phyloP scores from a whole-genome alignment of 2,113 vertebrate genomes.

The Bombycilla garrulus region DNA sequence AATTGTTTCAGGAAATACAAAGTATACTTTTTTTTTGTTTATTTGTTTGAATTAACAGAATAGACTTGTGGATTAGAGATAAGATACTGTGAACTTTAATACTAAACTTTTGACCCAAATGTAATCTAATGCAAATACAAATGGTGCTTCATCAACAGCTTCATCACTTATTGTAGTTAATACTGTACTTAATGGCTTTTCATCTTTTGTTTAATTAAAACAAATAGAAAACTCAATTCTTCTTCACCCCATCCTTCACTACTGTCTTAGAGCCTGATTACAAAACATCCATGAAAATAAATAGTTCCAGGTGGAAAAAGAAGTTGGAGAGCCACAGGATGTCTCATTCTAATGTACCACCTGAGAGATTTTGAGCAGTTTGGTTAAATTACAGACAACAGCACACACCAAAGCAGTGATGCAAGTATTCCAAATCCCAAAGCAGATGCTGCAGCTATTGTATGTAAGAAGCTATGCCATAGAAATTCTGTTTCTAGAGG shows the following conservation, averaged over 20 bases:
- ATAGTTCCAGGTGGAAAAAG: neutral
- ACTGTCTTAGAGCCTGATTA: neutral
- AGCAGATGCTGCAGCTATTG: neutral
- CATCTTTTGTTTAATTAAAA: neutral
- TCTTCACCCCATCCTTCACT: neutral
- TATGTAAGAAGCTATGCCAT: neutral
- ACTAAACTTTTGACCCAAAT: neutral
- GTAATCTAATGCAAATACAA: neutral
- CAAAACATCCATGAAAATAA: neutral
- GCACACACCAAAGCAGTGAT: neutral
- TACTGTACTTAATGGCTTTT: neutral
- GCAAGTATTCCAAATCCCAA: neutral
- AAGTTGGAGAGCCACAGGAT: neutral
- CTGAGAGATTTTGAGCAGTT: neutral
- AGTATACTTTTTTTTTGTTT: neutral
- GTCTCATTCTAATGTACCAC: neutral
- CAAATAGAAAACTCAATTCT: neutral
- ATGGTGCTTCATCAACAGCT: neutral
- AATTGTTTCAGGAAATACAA: neutral
- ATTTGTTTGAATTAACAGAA: neutral
- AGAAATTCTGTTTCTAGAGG: neutral
- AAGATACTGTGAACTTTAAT: neutral
- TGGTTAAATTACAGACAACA: neutral
- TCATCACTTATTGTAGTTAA: neutral
- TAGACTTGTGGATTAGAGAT: neutral